Conservation (phyloP, 2,888 invertebrate genomes). For the Temnothorax ravouxi region DNA sequence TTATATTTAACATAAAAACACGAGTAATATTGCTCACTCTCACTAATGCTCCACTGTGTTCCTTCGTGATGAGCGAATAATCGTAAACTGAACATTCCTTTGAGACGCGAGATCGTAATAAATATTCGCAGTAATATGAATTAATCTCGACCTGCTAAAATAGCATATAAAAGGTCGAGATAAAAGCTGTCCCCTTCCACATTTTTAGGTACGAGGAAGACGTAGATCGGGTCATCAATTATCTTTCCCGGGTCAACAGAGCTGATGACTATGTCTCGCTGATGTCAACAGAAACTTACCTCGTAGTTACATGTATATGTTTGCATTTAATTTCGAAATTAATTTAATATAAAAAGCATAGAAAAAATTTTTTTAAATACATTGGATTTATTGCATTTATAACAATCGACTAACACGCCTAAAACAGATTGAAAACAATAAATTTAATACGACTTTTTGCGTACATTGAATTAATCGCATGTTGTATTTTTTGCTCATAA, state of each 20-base stretch:
- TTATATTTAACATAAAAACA: background rate
- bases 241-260: slow-evolving; percentile 65
- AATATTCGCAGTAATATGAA: slow-evolving; percentile 53
- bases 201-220: slow-evolving; percentile 58
- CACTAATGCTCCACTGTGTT: slow-evolving; percentile 55
- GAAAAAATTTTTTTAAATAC: background rate
- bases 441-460: background rate
- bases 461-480: background rate
- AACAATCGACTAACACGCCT: background rate
- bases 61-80: slow-evolving; percentile 72
- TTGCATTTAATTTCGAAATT: background rate
- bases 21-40: slow-evolving; percentile 61
- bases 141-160: slow-evolving; percentile 65
- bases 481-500: background rate
- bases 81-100: slow-evolving; percentile 62
- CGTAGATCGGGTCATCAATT: slow-evolving; percentile 63
- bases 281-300: slow-evolving; percentile 49
- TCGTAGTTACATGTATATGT: background rate
- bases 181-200: slow-evolving; percentile 51
- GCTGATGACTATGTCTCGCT: slow-evolving; percentile 41
- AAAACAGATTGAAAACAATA: background rate
- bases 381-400: background rate
- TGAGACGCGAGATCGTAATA: slow-evolving; percentile 39
- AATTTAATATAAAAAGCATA: background rate
- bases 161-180: slow-evolving; percentile 64